phyloP scores from a whole-genome alignment of 2,797 vertebrate genomes.

The Etheostoma perlongum region DNA sequence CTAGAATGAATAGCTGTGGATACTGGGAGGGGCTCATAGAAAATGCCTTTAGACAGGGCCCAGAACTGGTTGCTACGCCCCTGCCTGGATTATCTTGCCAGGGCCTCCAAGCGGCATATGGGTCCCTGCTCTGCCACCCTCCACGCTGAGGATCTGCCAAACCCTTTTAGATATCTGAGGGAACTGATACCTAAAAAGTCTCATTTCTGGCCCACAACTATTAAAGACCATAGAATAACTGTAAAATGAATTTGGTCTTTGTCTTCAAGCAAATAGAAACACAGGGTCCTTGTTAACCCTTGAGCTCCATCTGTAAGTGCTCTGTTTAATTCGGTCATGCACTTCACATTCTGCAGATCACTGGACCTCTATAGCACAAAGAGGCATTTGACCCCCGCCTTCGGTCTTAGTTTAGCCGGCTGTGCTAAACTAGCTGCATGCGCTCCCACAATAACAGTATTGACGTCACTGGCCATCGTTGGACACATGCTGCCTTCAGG shows the following conservation, averaged over 20 bases:
- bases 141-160: slow-evolving; percentile 10
- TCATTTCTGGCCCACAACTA: not conserved
- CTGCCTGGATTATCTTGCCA: slow-evolving; percentile 22
- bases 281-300: not conserved
- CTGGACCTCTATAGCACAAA: slow-evolving; percentile 33
- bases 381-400: slow-evolving; percentile 57
- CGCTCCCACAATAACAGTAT: slow-evolving; percentile 81
- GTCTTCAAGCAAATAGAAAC: not conserved
- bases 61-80: too few relatives aligned
- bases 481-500: slow-evolving; percentile 70
- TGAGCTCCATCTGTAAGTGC: not conserved
- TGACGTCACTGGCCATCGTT: slow-evolving; percentile 83
- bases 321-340: slow-evolving; percentile 20
- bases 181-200: not conserved
- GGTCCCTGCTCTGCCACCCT: not conserved
- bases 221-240: not conserved
- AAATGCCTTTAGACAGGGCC: too few relatives aligned
- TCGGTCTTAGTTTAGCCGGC: slow-evolving; percentile 55
- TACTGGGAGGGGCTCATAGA: too few relatives aligned
- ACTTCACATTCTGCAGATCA: slow-evolving; percentile 19
- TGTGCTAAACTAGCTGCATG: slow-evolving; percentile 72
- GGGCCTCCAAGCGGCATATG: not conserved
- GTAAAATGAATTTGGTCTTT: slow-evolving; percentile 7
- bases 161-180: not conserved
- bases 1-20: too few relatives aligned